phyloP scores from a whole-genome alignment of 2,888 invertebrate species.

The Harmothoe impar region DNA sequence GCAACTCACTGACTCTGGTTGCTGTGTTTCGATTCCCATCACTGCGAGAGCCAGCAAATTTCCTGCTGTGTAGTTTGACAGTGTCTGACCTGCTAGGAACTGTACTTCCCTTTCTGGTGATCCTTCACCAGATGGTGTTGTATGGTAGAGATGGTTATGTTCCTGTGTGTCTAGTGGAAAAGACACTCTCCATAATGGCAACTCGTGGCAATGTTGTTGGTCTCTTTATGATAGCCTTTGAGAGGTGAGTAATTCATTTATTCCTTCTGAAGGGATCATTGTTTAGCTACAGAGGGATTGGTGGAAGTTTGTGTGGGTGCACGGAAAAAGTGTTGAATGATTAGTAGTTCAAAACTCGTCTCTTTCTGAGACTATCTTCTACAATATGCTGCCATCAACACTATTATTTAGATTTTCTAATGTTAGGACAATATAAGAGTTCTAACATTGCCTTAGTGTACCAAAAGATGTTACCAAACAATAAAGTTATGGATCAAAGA shows the following conservation, averaged over 20 bases:
- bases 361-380: neutral
- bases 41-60: neutral
- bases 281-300: no score
- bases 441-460: no score
- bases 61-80: neutral
- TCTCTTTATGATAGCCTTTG: neutral
- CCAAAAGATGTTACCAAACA: no score
- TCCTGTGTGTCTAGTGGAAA: neutral
- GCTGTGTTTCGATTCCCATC: neutral
- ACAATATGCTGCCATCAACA: neutral
- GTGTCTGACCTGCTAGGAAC: neutral
- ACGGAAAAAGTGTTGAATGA: no score
- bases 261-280: no score
- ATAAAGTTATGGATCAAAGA: no score
- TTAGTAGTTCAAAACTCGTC: no score
- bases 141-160: neutral
- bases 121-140: conserved; percentile 2
- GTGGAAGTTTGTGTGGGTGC: no score
- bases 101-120: neutral
- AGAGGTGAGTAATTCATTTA: neutral
- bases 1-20: neutral
- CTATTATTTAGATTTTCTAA: neutral
- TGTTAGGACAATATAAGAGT: no score
- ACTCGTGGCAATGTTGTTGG: neutral
- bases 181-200: neutral